A percentile compares a stretch with the other conserved stretches of the same genome.
Conservation (phyloP, 2,113 vertebrate species). For the Struthio camelus region DNA sequence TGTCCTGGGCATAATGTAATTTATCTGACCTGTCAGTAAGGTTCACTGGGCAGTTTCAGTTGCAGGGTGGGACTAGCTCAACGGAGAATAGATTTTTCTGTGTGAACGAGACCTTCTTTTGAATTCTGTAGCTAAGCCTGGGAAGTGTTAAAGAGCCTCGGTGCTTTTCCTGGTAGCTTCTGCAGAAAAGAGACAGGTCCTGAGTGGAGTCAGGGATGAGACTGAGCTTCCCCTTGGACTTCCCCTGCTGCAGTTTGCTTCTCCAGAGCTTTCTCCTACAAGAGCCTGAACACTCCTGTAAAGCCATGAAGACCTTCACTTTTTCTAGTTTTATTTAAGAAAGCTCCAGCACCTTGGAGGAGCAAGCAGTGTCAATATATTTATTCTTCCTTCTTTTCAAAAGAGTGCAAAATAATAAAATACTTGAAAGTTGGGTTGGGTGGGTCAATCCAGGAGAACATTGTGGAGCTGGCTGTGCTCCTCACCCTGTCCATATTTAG, state of each 20-base stretch:
- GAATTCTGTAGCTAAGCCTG: neutral
- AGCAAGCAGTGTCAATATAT: neutral
- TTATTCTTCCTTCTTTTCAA: neutral
- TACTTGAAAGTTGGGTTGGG: neutral
- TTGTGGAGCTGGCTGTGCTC: neutral
- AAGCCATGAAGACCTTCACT: neutral
- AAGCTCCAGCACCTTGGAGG: neutral
- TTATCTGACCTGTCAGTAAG: neutral
- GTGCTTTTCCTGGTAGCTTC: neutral
- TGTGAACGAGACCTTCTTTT: constrained; percentile 23
- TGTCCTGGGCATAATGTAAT: neutral
- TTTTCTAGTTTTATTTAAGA: neutral
- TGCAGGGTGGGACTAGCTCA: neutral
- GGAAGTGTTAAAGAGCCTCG: neutral
- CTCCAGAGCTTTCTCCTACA: neutral
- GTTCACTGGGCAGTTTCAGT: constrained; percentile 26
- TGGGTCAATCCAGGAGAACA: neutral
- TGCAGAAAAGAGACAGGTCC: constrained; percentile 3
- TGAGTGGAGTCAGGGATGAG: neutral
- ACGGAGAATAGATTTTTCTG: constrained; percentile 2
- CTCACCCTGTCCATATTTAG: neutral
- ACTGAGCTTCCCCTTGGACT: neutral
- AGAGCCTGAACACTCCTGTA: neutral
- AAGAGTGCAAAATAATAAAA: neutral
- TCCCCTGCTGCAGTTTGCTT: neutral